Evolutionary conservation across 2,797 vertebrate genomes (phyloP).

Genomic region (Amblyopsis hoosieri): DNA sequence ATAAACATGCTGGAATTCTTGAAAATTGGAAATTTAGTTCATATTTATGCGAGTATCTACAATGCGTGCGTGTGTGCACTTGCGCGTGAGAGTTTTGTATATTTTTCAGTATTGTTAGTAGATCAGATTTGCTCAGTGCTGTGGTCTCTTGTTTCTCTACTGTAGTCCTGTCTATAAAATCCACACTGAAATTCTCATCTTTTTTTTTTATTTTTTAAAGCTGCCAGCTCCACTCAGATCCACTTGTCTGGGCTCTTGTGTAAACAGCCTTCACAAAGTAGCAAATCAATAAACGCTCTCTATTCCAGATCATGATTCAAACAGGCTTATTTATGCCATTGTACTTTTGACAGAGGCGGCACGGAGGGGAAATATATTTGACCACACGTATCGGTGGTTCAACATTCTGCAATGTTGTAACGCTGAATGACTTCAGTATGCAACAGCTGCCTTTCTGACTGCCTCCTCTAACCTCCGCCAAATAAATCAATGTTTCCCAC

Average conservation of each 20-base stretch:
- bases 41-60: neutral
- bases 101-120: neutral
- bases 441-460: conserved; percentile 49
- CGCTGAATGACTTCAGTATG: conserved; percentile 53
- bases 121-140: neutral
- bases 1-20: conserved; percentile 27
- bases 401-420: conserved; percentile 44
- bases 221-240: conserved; percentile 56
- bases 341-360: conserved; percentile 52
- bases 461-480: conserved; percentile 56
- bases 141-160: conserved; percentile 9
- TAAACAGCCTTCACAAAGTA: conserved; percentile 58
- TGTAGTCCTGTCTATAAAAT: conserved; percentile 22
- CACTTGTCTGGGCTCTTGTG: conserved; percentile 43
- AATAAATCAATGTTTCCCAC: conserved; percentile 66
- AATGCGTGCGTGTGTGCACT: neutral
- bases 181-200: conserved; percentile 22
- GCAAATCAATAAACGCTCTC: conserved; percentile 62
- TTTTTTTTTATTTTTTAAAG: conserved; percentile 14
- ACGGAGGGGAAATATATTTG: conserved; percentile 49
- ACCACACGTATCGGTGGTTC: conserved; percentile 21
- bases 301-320: conserved; percentile 64
- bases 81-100: neutral
- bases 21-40: neutral
- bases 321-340: conserved; percentile 53